Base-by-base conservation (phyloP, 23 tunicate species). In the Phallusia fumigata region DNA sequence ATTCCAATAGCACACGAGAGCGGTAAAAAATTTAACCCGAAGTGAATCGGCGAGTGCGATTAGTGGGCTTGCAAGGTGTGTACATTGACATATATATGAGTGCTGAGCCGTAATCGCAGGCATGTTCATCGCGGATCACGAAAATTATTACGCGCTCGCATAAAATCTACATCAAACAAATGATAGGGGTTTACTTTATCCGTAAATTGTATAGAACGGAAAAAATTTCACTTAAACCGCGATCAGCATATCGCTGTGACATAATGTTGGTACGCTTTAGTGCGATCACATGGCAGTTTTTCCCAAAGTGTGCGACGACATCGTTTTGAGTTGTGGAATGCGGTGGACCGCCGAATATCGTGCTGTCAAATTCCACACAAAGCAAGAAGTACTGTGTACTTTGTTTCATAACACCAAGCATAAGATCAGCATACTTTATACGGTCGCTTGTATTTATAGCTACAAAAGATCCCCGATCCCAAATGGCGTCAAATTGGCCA, bases 401-500 rank as follows among this genome's bases (percentile, higher is more conserved):
- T 26, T 82, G 64, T 35, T 80, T 80, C 80, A 92, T 75, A 33
- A 92, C 11, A 19, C 75, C 65, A 18, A 19, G 40, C 76, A 92
- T 84, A 0, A 76, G 19, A 19, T 80, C 65, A 30, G 86, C 82
- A 52, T 92, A 92, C 21, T 76, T 40, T 26, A 36, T 22, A 58
- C 83, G 79, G 15, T 80, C 33, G 19, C 15, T 40, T 30, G 83
- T 35, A 64, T 87, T 76, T 0, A 92, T 80, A 6, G 97, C 91
- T 19, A 80, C 89, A 22, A 87, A 76, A 18, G 93, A 65, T 30
- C 81, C 97, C 31, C 92, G 80, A 64, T 92, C 97, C 86, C 88
- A 92, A 53, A 84, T 49, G 34, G 83, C 97, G 80, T 92, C 89
- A 87, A 92, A 87, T 64, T 88, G 64, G 19, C 97, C 97, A 64